Base-by-base conservation (phyloP, 1,140 invertebrate genomes). In the Stenopsyche tienmushanensis region DNA sequence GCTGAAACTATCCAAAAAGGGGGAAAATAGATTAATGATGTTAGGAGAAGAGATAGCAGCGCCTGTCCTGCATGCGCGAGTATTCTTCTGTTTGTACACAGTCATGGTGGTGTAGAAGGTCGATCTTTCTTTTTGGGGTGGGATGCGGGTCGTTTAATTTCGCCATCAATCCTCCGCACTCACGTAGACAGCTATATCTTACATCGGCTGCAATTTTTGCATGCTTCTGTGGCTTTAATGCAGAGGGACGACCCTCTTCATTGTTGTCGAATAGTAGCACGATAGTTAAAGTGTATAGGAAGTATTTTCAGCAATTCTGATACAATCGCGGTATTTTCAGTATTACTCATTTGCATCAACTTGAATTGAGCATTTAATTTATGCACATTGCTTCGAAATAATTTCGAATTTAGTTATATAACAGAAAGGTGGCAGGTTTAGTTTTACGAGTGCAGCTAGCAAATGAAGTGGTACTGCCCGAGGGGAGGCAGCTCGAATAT, bases 21-120 rank as follows among this genome's bases (percentile, higher is more conserved):
- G 59, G 34, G 54, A 29, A 21, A 49, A 23, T 54, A 70, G 67
- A 70, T 70, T 70, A 62, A 70, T 70, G 67, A 66, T 70, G 67
- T 70, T 66, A 66, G 42, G 53, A 67, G 65, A 21, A 64, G 57
- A 53, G 62, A 29, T 49, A 50, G 57, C 66, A 34, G 3, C 41
- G 23, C 26, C 17, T 15, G 55, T 13, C 10, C 21, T 45, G 10
- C 55, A 26, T 34, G 52, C 52, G n/a, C 23, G 47, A 13, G 52
- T 42, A n/a, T 57, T 29, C 29, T 42, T 57, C 26, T 55, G 53
- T 55, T 34, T 55, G 26, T 39, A 10, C 53, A 3, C 8, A 3
- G 44, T 45, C 44, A 50, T 50, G 47, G 10, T 3, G 3, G 18
- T 49, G 47, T 20, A 17, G 3, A 53, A 53, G 23, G 25, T 25